A percentile compares a stretch with the other conserved stretches of the same genome.
These are phyloP conservation scores for Atrina japonica DNA, from an alignment of 2,888 invertebrate species.

Conservation along the genomic window DNA sequence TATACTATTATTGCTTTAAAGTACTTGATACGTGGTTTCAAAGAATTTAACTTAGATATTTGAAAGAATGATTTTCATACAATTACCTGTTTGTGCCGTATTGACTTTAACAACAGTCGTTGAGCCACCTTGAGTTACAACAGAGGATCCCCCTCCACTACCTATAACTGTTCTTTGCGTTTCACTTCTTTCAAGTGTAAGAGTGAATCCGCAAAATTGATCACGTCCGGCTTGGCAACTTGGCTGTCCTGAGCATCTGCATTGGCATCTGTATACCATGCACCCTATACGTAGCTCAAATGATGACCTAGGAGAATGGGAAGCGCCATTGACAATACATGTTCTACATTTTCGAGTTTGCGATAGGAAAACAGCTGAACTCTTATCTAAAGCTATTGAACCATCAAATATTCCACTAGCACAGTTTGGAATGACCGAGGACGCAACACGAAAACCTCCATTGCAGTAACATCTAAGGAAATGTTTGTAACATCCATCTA, in stretches of 20 bases:
- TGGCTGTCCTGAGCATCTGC: conserved; percentile 38
- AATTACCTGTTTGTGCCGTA: too few species aligned
- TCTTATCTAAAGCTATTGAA: not conserved
- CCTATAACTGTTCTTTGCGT: conserved; percentile 1
- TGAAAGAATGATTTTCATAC: too few species aligned
- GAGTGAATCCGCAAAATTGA: conserved; percentile 9
- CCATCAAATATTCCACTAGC: conserved; percentile 16
- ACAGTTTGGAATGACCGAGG: conserved; percentile 30
- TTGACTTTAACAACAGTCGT: conserved; percentile 3
- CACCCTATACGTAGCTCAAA: conserved; percentile 35
- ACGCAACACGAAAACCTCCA: conserved; percentile 50
- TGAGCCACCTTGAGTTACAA: conserved; percentile 5
- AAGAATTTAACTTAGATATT: not conserved
- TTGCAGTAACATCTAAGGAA: conserved; percentile 55
- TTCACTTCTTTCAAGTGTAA: not conserved
- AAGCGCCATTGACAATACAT: conserved; percentile 35
- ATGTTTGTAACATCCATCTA: conserved; percentile 49
- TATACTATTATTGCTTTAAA: too few species aligned
- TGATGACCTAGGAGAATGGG: conserved; percentile 16
- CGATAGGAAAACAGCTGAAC: conserved; percentile 11
- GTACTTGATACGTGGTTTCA: not conserved
- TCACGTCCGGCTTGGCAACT: conserved; percentile 27
- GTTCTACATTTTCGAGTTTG: conserved; percentile 1
- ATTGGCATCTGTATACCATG: conserved; percentile 35
- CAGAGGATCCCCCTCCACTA: not conserved